Evolutionary conservation across 2,113 vertebrate species (phyloP), one percentile per base, ranked within the genome.

Genomic region (Syngnathus typhle): DNA sequence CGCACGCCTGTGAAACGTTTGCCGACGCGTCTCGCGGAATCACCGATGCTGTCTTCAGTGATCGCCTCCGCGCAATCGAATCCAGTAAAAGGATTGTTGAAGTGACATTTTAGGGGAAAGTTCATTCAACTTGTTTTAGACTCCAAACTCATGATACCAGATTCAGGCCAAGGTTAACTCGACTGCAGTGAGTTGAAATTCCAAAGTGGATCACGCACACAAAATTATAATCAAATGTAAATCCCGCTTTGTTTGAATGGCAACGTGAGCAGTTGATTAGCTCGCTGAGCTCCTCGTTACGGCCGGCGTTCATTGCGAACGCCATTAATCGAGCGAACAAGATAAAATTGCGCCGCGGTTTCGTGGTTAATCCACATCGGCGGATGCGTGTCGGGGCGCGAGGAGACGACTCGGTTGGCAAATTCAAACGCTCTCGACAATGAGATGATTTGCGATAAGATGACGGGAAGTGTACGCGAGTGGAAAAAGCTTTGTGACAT

Each of bases 311-410:
- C 18, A 71, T 72, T 61, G 64, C 69, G 18, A 49, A n/a, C 49
- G 71, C 36, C 66, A 78, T 74, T 61, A 77, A 64, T 75, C 19
- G 62, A 75, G 75, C 51, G 63, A 61, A 65, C 19, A 23, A 19
- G 47, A 74, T 68, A 68, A 60, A 55, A 56, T 21, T 75, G 49
- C 18, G 44, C 18, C 56, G 64, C 38, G 62, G 67, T 65, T 55
- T 36, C 55, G 27, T 58, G 60, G 23, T 58, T 37, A 23, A 49
- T 7, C 5, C 27, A n/a, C 38, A 55, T 44, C 21, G 61, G 9
- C 68, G 23, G 65, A 64, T 19, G 16, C 23, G 27, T 8, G 12
- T 27, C 23, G 19, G 5, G 9, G 3, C 12, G 18, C 59, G 61
- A 10, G 18, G 23, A 38, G 15, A 32, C 2, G 5, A 0, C 6